Conservation (phyloP, 2,113 vertebrate genomes). For the Oceanodroma tethys region DNA sequence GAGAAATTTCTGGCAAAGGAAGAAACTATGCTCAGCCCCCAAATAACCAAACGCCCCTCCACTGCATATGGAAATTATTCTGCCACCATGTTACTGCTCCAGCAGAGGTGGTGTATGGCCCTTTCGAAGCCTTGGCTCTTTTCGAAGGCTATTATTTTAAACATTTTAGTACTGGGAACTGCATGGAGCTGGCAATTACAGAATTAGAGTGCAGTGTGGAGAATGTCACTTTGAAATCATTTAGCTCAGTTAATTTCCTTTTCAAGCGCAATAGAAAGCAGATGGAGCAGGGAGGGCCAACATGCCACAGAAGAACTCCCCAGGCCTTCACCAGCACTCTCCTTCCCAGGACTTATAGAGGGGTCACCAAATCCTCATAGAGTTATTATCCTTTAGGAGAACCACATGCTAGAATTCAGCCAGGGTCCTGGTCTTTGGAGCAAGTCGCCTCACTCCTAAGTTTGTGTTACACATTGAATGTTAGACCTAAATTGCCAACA, state of each 20-base stretch:
- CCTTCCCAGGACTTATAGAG: background rate
- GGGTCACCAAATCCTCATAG: slow-evolving; percentile 1
- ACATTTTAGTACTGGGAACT: slow-evolving; percentile 21
- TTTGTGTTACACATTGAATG: background rate
- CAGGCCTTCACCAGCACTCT: slow-evolving; percentile 1
- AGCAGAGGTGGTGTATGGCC: slow-evolving; percentile 8
- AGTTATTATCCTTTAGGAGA: slow-evolving; percentile 17
- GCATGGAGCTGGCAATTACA: slow-evolving; percentile 26
- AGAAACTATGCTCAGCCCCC: background rate
- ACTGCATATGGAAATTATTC: slow-evolving; percentile 57
- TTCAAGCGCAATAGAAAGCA: slow-evolving; percentile 57
- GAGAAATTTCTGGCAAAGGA: slow-evolving; percentile 39
- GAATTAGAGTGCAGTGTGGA: slow-evolving; percentile 45
- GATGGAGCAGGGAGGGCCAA: slow-evolving; percentile 47
- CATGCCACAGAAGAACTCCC: slow-evolving; percentile 30
- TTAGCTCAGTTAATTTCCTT: slow-evolving; percentile 47
- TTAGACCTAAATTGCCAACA: background rate
- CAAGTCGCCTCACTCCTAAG: background rate
- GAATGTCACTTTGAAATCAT: slow-evolving; percentile 60
- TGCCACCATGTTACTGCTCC: slow-evolving; percentile 52
- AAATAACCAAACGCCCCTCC: slow-evolving; percentile 13
- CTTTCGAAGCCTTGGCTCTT: slow-evolving; percentile 32
- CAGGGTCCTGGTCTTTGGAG: background rate
- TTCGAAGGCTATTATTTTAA: slow-evolving; percentile 29
- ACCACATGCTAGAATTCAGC: background rate